Base-by-base conservation (phyloP, 2,113 vertebrate genomes). In the Erythrolamprus reginae region DNA sequence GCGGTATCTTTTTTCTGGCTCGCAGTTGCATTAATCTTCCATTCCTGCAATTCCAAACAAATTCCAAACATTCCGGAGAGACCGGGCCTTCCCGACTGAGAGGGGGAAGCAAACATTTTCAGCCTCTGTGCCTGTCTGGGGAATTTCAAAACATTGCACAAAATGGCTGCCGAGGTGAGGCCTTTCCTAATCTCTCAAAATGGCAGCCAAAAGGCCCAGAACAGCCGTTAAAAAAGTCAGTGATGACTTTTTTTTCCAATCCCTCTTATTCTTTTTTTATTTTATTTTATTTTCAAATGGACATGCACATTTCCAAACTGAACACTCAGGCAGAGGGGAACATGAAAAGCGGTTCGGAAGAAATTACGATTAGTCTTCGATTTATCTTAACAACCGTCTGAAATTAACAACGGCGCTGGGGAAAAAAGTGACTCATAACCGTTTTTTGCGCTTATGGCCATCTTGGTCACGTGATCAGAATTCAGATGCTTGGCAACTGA, bases 201-300 rank as follows among this genome's bases (percentile, higher is more conserved):
- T 77, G 65, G 65, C 65, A 38, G 61, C 61, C 13, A 2, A 70
- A 70, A 70, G 2, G 61, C 28, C 13, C 61, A 33, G 65, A 38
- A 19, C 15, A 38, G 65, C n/a, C 5, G 3, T 19, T 38, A 6
- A 38, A n/a, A n/a, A n/a, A 15, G 17, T 55, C 53, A 58, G 56
- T 1, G 5, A 38, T 38, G 65, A 6, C 28, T 17, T 17, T 19
- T 17, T 17, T 19, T 70, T 33, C 65, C 2, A 70, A 70, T 17
- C 5, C 15, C 5, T 17, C n/a, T 3, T 70, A 0, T 12, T 52
- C 17, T 4, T 28, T 61, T 65, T 5, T 10, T n/a, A n/a, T n/a
- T n/a, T n/a, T n/a, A n/a, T n/a, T n/a, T n/a, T n/a, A n/a, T 33
- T 5, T 65, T 4, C 10, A 28, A n/a, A 65, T 0, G 0, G 10